Percentiles rank a stretch among this genome's conserved stretches.
These are phyloP conservation scores for Dryobota labecula DNA, from an alignment of 2,888 invertebrate species.

Conservation along the genomic window DNA sequence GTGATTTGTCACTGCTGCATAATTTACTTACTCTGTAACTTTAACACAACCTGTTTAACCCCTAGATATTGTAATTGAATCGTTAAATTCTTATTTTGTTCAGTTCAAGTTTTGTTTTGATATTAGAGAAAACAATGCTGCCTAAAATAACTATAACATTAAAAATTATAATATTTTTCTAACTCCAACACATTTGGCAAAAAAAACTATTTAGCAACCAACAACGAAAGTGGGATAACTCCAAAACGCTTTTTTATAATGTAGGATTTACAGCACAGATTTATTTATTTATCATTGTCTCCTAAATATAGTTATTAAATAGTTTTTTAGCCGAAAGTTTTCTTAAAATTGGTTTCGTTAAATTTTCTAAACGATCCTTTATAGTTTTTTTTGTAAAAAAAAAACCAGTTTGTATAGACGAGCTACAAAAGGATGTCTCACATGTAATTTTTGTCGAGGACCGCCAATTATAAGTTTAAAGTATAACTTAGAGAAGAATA, in stretches of 20 bases:
- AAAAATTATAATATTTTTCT: not conserved
- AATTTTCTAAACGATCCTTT: slow-evolving; percentile 5
- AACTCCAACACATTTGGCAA: not conserved
- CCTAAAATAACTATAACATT: not conserved
- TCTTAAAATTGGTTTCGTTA: not conserved
- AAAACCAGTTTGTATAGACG: slow-evolving; percentile 54
- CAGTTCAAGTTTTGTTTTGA: not conserved
- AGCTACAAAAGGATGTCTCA: slow-evolving; percentile 73
- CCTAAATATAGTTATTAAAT: not conserved
- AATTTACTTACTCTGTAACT: slow-evolving; percentile 7
- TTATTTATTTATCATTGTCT: not conserved
- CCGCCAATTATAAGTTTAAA: slow-evolving; percentile 81
- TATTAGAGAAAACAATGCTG: not conserved
- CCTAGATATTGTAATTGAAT: not conserved
- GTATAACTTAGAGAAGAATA: slow-evolving; percentile 76
- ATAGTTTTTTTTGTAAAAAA: slow-evolving; percentile 46
- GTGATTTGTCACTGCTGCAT: slow-evolving; percentile 25
- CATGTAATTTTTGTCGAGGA: slow-evolving; percentile 76
- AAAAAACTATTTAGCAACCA: not conserved
- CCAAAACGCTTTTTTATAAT: not conserved
- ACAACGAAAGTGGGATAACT: slow-evolving; percentile 17
- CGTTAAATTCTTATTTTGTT: not conserved
- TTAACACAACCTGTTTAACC: not conserved
- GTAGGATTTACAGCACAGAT: not conserved
- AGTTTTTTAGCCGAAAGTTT: not conserved